These are phyloP conservation scores for Podarcis raffonei DNA, from an alignment of 2,113 vertebrate genomes.

Conservation along the genomic window DNA sequence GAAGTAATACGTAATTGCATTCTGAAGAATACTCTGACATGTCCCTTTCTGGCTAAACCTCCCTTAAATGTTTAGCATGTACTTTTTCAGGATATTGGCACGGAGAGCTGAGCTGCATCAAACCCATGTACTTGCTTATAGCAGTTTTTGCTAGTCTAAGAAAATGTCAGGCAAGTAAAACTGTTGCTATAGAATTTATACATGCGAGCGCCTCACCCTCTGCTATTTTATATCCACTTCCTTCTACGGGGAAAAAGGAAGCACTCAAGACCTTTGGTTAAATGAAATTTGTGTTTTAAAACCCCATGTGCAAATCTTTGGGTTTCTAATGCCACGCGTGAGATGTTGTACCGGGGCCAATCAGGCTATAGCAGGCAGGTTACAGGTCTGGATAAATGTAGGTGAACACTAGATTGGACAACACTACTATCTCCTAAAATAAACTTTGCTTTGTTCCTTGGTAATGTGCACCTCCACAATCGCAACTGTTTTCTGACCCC, in stretches of 20 bases:
- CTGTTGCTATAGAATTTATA: not conserved
- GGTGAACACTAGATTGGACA: not conserved
- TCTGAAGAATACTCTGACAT: not conserved
- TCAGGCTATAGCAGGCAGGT: not conserved
- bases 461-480: not conserved
- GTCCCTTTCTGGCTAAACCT: no score
- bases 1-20: not conserved
- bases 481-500: not conserved
- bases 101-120: not conserved
- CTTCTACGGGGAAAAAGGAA: not conserved
- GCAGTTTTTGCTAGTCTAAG: not conserved
- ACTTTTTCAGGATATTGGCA: not conserved
- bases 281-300: no score
- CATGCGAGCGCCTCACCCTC: not conserved
- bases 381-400: not conserved
- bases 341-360: not conserved
- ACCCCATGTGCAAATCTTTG: not conserved
- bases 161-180: not conserved
- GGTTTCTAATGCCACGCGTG: not conserved
- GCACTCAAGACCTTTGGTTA: not conserved
- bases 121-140: not conserved
- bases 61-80: not conserved
- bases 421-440: not conserved
- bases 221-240: not conserved
- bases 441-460: not conserved